Conservation (phyloP, 2,797 vertebrate genomes). For the Cyprinodon diabolis region DNA sequence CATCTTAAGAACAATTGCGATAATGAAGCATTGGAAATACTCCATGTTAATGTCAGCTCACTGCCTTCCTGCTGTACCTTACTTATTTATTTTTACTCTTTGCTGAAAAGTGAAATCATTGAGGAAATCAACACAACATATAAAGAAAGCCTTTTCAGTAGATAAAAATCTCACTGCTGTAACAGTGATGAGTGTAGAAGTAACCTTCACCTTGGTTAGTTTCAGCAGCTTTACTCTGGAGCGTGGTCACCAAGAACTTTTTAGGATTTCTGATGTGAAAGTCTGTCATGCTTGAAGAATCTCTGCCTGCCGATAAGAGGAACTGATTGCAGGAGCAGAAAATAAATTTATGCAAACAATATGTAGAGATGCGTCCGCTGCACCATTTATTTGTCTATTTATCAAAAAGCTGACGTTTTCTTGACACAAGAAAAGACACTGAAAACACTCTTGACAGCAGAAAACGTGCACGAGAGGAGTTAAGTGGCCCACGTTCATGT, state of each 20-base stretch:
- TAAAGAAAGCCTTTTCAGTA: neutral
- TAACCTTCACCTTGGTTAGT: neutral
- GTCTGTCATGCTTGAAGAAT: slow-evolving; percentile 25
- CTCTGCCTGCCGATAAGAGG: slow-evolving; percentile 22
- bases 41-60: no score
- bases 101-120: neutral
- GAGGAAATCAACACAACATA: no score
- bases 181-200: neutral
- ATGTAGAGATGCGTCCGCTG: slow-evolving; percentile 47
- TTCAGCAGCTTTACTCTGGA: neutral
- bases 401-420: slow-evolving; percentile 64
- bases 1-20: no score
- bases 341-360: slow-evolving; percentile 62
- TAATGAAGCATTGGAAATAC: no score
- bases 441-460: slow-evolving; percentile 65
- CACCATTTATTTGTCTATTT: slow-evolving; percentile 65
- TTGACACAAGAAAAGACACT: slow-evolving; percentile 59
- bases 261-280: slow-evolving; percentile 14
- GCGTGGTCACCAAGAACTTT: slow-evolving; percentile 1
- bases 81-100: neutral
- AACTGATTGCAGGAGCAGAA: slow-evolving; percentile 41
- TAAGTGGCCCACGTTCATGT: slow-evolving; percentile 45
- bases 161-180: neutral
- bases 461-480: slow-evolving; percentile 53
- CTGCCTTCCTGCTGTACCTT: no score